phyloP scores from a whole-genome alignment of 1,140 invertebrate species.

The Philopotamus ludificatus region DNA sequence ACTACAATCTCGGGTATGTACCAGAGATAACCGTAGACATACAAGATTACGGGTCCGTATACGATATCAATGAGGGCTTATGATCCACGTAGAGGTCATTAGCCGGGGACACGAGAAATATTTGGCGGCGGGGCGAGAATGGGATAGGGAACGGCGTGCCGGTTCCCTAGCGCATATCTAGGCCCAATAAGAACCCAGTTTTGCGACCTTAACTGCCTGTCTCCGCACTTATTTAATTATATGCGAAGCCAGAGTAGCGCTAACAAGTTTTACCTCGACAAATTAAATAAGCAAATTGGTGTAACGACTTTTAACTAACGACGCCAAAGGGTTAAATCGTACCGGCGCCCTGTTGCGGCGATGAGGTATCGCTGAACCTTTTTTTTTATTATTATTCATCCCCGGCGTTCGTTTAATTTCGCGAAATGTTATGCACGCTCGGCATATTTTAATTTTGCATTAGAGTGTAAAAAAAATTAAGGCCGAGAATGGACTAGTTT shows the following conservation, averaged over 20 bases:
- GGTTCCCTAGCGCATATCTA: neutral
- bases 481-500: no score
- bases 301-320: conserved; percentile 20
- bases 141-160: neutral
- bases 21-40: no score
- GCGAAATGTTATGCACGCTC: no score
- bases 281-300: conserved; percentile 28
- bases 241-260: neutral
- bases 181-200: neutral
- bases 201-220: neutral
- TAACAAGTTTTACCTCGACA: conserved; percentile 20
- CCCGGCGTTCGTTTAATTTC: no score
- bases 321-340: conserved; percentile 19
- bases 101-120: neutral
- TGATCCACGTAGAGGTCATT: neutral
- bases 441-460: no score
- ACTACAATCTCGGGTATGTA: no score
- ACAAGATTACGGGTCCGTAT: neutral
- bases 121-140: neutral
- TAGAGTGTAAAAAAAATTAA: no score
- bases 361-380: no score
- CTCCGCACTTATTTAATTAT: conserved; percentile 18
- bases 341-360: no score
- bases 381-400: no score
- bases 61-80: neutral